Evolutionary conservation across 2,797 vertebrate genomes (phyloP), one percentile per base, ranked within the genome.

Genomic region (Galago senegalensis): DNA sequence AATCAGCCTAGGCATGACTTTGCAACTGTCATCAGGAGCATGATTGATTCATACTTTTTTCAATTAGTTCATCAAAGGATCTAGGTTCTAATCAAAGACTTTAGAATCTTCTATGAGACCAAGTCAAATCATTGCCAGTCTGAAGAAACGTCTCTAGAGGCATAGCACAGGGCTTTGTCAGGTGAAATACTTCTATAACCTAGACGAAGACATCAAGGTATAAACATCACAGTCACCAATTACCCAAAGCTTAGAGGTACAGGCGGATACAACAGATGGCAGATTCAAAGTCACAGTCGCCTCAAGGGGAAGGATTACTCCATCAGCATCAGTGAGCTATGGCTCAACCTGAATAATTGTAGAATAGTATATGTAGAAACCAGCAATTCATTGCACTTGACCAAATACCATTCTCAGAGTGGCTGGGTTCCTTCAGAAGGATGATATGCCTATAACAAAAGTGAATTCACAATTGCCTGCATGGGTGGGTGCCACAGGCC

Each of bases 1-100:
- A 98, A 56, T 97, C 76, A 29, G 18, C n/a, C 98, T 97, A 89
- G 72, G 72, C 97, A 29, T 11, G 75, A 86, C 97, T 94, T 92
- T 96, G 96, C 77, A 77, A 87, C 89, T 95, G 34, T 76, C 84
- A 40, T 95, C n/a, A 0, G 87, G 73, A 96, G 70, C 14, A 84
- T 72, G 31, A 93, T 7, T 84, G 85, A 87, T 60, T 88, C 85
- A 34, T 1, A 0, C 75, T 97, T 97, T 97, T 87, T 95, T 82
- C 3, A 96, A 96, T 58, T 27, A 96, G 95, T 58, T 96, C 61
- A 72, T 91, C 34, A 85, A 86, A 91, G n/a, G 34, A 82, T 31
- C 16, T 82, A n/a, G 58, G 37, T 79, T 92, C 81, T 95, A 92
- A 89, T 72, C 46, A 88, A 69, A 97, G 69, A 12, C 79, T 80